Evolutionary conservation across 2,888 invertebrate genomes (phyloP).

Genomic region (Kryphioiulus occultus): DNA sequence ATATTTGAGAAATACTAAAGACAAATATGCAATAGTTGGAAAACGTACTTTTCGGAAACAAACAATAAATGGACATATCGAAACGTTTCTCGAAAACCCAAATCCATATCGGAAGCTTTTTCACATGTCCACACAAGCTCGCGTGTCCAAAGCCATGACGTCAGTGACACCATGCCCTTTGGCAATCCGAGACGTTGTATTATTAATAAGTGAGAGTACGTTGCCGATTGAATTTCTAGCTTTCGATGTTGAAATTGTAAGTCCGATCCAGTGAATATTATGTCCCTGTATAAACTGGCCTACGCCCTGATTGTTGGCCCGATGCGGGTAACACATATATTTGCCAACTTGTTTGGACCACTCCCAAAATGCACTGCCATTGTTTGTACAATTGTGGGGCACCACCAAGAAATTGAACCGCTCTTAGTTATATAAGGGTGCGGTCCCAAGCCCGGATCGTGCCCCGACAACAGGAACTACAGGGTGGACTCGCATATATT

Average conservation of each 20-base stretch:
- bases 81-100: too few species aligned
- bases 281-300: constrained; percentile 24
- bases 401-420: constrained; percentile 3
- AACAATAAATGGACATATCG: too few species aligned
- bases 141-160: too few species aligned
- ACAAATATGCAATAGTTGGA: too few species aligned
- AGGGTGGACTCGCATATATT: constrained; percentile 27
- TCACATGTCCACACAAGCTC: too few species aligned
- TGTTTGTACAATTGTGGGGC: constrained; percentile 2
- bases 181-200: too few species aligned
- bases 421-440: constrained; percentile 3
- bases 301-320: constrained; percentile 28
- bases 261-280: neutral
- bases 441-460: constrained; percentile 19
- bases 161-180: too few species aligned
- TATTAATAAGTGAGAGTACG: too few species aligned
- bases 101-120: too few species aligned
- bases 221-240: too few species aligned
- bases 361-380: constrained; percentile 12
- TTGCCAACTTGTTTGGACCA: constrained; percentile 35
- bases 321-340: constrained; percentile 22
- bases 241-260: neutral
- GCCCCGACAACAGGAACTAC: constrained; percentile 12
- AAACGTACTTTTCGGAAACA: too few species aligned
- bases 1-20: too few species aligned